Base-by-base conservation (phyloP, 2,888 invertebrate genomes). In the Mimas tiliae region DNA sequence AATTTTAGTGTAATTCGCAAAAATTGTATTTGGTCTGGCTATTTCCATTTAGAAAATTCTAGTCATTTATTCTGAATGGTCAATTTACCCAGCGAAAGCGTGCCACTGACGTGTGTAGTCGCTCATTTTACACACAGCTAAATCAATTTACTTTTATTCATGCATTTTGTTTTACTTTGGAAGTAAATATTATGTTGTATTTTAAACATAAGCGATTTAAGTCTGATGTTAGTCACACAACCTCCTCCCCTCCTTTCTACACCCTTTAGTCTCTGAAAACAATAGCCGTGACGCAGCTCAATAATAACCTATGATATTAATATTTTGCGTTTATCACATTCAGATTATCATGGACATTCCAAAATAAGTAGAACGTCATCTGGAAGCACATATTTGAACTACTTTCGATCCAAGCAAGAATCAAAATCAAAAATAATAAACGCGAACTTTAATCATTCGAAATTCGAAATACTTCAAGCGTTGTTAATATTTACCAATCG, bases 51-150 rank as follows among this genome's bases (percentile, higher is more conserved):
- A 38, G 67, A 65, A 63, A 65, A 63, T 69, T 66, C 65, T 68
- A 16, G 64, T 68, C 47, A 68, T 74, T 69, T 74, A 69, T 74
- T 68, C 53, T 66, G 65, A 71, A 67, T 75, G 65, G 65, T 53
- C 77, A 72, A 72, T 74, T 72, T 74, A 68, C 75, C 71, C 69
- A 34, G 67, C 63, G 67, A 63, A 33, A 45, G 64, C 45, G 64
- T 33, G 45, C 16, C 27, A 19, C 27, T 45, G 45, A 33, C 45
- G 64, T 45, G 53, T 53, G 16, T 51, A 12, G 53, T 12, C 53
- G 16, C 55, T 55, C 55, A 38, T 55, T n/a, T 38, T 55, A 38
- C 55, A 34, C 34, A 55, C 16, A 34, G 16, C 38, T 55, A 8
- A 38, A 38, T 55, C 34, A 55, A 38, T 53, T 53, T 53, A 33